phyloP scores from a whole-genome alignment of 1,140 invertebrate species.

The Tigriopus japonicus region DNA sequence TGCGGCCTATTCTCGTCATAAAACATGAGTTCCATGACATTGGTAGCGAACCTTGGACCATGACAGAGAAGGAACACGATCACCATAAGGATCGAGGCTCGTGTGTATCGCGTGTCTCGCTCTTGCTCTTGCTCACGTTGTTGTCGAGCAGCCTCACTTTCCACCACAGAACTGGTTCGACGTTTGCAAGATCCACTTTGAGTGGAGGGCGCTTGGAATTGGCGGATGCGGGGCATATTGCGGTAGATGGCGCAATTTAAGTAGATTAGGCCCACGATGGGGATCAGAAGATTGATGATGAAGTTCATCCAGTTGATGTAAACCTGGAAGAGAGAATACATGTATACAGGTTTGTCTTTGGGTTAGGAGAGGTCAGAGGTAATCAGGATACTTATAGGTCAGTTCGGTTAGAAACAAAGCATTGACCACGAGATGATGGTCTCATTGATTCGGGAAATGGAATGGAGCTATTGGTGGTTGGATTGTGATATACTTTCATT shows the following conservation, averaged over 20 bases:
- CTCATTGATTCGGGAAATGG: too few relatives aligned
- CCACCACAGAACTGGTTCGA: not conserved
- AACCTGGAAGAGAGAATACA: not conserved
- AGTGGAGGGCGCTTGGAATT: not conserved
- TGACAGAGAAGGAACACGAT: not conserved
- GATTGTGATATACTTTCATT: too few relatives aligned
- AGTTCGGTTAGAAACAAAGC: too few relatives aligned
- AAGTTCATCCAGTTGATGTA: constrained; percentile 1
- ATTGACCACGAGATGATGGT: too few relatives aligned
- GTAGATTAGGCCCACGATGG: not conserved
- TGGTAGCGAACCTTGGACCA: not conserved
- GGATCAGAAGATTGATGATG: not conserved
- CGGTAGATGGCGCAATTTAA: not conserved
- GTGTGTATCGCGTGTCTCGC: not conserved
- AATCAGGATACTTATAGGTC: too few relatives aligned
- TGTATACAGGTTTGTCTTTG: too few relatives aligned
- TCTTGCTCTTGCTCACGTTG: not conserved
- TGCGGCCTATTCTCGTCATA: too few relatives aligned
- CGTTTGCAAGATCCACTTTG: not conserved
- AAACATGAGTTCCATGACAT: not conserved
- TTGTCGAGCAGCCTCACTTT: not conserved
- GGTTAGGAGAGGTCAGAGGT: too few relatives aligned
- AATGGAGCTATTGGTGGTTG: too few relatives aligned
- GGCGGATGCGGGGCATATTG: not conserved
- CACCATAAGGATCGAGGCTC: not conserved